Evolutionary conservation across 2,797 vertebrate genomes (phyloP).

Genomic region (Lacerta viridis): DNA sequence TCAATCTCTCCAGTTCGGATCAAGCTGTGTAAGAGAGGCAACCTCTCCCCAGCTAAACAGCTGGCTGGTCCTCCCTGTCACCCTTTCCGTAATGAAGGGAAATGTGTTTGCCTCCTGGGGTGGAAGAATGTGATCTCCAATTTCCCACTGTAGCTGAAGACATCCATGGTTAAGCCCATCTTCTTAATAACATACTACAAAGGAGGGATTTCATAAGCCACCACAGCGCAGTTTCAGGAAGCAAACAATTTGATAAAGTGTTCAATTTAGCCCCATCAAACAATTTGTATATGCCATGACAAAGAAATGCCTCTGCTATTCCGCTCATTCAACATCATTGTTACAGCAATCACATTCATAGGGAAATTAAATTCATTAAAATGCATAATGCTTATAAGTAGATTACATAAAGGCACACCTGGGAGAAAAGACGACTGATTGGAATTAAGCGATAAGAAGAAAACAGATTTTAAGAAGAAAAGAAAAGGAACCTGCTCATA

Average conservation of each 20-base stretch:
- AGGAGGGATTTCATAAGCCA: not conserved
- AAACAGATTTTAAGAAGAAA: not conserved
- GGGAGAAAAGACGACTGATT: not conserved
- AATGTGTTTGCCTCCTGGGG: not conserved
- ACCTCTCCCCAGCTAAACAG: too few species aligned
- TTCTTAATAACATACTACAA: not conserved
- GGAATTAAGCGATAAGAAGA: not conserved
- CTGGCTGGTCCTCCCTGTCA: not conserved
- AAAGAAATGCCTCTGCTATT: not conserved
- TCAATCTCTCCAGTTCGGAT: not conserved
- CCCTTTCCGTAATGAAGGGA: not conserved
- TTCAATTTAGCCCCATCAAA: constrained; percentile 13
- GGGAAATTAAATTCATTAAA: constrained; percentile 14
- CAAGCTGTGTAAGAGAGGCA: not conserved
- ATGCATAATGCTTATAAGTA: not conserved
- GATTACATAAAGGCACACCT: not conserved
- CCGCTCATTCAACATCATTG: not conserved
- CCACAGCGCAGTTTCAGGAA: not conserved
- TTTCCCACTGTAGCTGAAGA: not conserved
- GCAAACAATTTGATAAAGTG: constrained; percentile 25
- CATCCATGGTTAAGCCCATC: not conserved
- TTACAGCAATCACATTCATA: not conserved
- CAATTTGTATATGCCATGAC: not conserved
- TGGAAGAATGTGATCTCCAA: accelerated
- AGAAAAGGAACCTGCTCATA: not conserved